Evolutionary conservation across 2,113 vertebrate species (phyloP).

Genomic region (human (Homo sapiens)): GRCh38 chrX:130105001-130105500

Average conservation of each 20-base stretch:
- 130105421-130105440: background rate
- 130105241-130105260: slow-evolving; percentile 35
- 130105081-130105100: background rate
- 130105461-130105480: slow-evolving; percentile 14
- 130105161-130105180: background rate
- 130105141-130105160: background rate
- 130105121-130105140: background rate
- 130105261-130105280: slow-evolving; percentile 43
- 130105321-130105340: background rate
- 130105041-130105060: background rate
- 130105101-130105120: background rate
- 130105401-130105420: background rate
- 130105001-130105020: background rate
- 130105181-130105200: background rate
- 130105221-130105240: background rate
- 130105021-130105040: background rate
- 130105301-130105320: background rate
- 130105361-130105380: slow-evolving; percentile 31
- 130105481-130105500: background rate
- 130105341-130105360: background rate
- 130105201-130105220: slow-evolving; percentile 23
- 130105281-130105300: background rate
- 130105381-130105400: slow-evolving; percentile 34
- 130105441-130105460: background rate
- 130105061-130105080: background rate